These are phyloP conservation scores for Tuberolachnus salignus DNA, from an alignment of 2,888 invertebrate genomes.

Conservation along the genomic window DNA sequence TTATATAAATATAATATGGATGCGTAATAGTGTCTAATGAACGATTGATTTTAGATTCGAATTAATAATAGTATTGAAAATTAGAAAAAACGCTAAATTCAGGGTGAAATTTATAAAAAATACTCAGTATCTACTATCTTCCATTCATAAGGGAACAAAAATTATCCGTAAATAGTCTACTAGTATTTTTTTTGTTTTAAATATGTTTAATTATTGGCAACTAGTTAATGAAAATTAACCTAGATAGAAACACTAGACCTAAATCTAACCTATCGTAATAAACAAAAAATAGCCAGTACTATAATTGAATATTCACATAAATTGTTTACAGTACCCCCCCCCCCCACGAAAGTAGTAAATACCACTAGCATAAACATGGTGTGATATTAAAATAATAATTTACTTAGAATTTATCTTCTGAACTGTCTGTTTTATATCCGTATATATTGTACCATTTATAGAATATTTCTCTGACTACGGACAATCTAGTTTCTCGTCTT, in stretches of 20 bases:
- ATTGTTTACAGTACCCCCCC: neutral
- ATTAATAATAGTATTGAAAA: no score
- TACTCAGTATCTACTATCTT: neutral
- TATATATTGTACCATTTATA: slow-evolving; percentile 64
- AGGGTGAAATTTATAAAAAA: neutral
- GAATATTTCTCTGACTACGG: slow-evolving; percentile 67
- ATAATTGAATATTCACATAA: no score
- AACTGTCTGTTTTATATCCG: slow-evolving; percentile 25
- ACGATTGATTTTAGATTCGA: no score
- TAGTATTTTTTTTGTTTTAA: neutral
- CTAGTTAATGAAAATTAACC: neutral
- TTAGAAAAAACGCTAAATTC: no score
- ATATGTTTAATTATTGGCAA: neutral
- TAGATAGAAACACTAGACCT: neutral
- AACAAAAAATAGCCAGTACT: neutral
- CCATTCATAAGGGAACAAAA: neutral
- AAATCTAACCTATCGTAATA: no score
- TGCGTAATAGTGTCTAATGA: neutral
- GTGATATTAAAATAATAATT: slow-evolving; percentile 24
- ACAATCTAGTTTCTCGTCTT: slow-evolving; percentile 66
- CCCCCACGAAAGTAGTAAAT: slow-evolving; percentile 2
- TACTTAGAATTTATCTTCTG: slow-evolving; percentile 46
- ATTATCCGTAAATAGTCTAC: neutral
- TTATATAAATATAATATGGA: neutral
- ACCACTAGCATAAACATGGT: neutral